phyloP scores from a whole-genome alignment of 2,888 invertebrate species.

The Sympetrum striolatum region DNA sequence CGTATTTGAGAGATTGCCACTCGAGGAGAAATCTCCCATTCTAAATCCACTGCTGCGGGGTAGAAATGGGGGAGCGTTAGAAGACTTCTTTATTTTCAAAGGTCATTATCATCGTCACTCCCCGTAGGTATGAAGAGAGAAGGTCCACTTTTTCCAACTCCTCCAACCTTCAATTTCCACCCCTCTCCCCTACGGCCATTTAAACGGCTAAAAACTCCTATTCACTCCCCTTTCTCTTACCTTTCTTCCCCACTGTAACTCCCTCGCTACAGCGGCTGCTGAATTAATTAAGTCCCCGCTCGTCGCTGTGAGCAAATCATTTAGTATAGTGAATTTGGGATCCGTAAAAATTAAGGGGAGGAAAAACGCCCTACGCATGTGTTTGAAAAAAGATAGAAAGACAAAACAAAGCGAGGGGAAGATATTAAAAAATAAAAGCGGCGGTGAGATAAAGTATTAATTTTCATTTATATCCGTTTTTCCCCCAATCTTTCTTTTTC shows the following conservation, averaged over 20 bases:
- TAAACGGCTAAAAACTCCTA: neutral
- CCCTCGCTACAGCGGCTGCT: neutral
- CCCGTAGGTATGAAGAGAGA: neutral
- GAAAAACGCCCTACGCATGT: neutral
- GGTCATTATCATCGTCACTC: neutral
- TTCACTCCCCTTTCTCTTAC: neutral
- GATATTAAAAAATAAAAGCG: neutral
- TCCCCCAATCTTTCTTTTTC: neutral
- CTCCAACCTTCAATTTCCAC: neutral
- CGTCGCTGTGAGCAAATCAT: neutral
- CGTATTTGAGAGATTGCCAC: too few species aligned
- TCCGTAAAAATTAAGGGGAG: neutral
- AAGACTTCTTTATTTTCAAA: neutral
- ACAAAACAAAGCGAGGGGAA: neutral
- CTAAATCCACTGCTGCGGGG: too few species aligned
- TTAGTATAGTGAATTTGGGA: neutral
- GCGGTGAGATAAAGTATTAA: neutral
- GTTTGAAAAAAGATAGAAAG: neutral
- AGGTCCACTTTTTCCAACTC: neutral
- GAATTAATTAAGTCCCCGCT: neutral
- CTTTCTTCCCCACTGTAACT: neutral
- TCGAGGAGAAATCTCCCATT: too few species aligned
- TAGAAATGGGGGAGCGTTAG: neutral
- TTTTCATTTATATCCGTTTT: neutral
- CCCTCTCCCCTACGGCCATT: neutral